phyloP scores from a whole-genome alignment of 2,797 vertebrate genomes.

The Muraenolepis orangiensis region DNA sequence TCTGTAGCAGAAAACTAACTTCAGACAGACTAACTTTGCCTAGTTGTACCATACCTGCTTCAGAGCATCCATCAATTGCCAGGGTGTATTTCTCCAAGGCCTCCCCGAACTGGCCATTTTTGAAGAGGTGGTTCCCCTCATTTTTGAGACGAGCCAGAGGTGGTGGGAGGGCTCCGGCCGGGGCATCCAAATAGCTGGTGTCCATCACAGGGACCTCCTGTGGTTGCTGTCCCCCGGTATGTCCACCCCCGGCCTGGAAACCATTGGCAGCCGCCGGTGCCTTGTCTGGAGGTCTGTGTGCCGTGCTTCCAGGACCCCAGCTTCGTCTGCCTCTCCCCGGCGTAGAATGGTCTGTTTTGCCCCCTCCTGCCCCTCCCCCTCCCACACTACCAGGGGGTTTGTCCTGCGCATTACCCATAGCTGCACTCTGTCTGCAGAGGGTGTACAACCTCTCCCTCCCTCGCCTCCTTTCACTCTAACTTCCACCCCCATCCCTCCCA shows the following conservation, averaged over 20 bases:
- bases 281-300: constrained; percentile 35
- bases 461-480: constrained; percentile 25
- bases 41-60: constrained; percentile 69
- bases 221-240: background rate
- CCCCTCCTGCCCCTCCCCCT: background rate
- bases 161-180: constrained; percentile 73
- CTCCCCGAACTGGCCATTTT: constrained; percentile 86
- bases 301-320: constrained; percentile 32
- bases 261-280: constrained; percentile 58
- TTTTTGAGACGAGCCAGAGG: constrained; percentile 80
- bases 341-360: constrained; percentile 42
- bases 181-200: constrained; percentile 73
- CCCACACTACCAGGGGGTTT: constrained; percentile 70
- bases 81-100: constrained; percentile 82
- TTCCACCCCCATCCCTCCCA: constrained; percentile 35
- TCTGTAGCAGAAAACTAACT: background rate
- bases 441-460: constrained; percentile 30
- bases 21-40: background rate
- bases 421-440: constrained; percentile 54
- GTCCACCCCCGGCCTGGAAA: constrained; percentile 39
- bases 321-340: constrained; percentile 39
- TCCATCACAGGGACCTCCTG: constrained; percentile 42
- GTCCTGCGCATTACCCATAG: constrained; percentile 89
- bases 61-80: constrained; percentile 79
- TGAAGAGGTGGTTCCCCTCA: constrained; percentile 89